A percentile compares a stretch with the other conserved stretches of the same genome.
Evolutionary conservation across 1,140 invertebrate species (phyloP).

Genomic region (Ctenoplectra terminalis): DNA sequence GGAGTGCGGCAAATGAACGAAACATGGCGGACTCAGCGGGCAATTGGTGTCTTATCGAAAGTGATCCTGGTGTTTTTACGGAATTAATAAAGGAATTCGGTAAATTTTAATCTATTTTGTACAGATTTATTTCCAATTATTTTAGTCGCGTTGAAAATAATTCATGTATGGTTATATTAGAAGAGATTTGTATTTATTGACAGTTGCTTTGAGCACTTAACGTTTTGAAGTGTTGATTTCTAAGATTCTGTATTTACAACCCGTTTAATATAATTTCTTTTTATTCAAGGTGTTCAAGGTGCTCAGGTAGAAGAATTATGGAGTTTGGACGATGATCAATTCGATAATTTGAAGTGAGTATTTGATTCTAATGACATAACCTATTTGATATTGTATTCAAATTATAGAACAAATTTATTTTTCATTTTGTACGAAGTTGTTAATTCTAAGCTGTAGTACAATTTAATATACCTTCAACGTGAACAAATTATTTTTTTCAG

Average conservation of each 20-base stretch:
- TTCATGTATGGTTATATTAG: not conserved
- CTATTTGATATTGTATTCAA: no score
- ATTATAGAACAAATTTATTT: constrained; percentile 24
- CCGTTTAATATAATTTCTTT: constrained; percentile 31
- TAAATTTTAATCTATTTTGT: constrained; percentile 80
- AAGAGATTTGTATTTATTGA: not conserved
- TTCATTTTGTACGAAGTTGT: constrained; percentile 28
- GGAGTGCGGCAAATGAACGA: constrained; percentile 30
- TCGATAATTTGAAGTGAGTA: constrained; percentile 94
- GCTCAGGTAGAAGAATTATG: constrained; percentile 99
- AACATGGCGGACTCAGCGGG: constrained; percentile 90
- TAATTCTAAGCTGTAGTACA: no score
- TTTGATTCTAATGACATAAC: constrained; percentile 36
- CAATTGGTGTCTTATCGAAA: constrained; percentile 99
- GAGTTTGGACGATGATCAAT: constrained; percentile 94
- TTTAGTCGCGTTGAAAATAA: not conserved
- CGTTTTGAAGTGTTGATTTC: not conserved
- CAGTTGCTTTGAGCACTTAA: not conserved
- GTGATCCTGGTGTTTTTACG: constrained; percentile 99
- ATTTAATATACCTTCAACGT: not conserved
- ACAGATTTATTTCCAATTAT: not conserved
- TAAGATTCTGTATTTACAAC: not conserved
- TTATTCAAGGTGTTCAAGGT: constrained; percentile 91
- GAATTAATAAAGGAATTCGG: constrained; percentile 98
- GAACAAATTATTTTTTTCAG: not conserved